Conservation (phyloP, 2,888 invertebrate genomes). For the Blastobasis adustella region DNA sequence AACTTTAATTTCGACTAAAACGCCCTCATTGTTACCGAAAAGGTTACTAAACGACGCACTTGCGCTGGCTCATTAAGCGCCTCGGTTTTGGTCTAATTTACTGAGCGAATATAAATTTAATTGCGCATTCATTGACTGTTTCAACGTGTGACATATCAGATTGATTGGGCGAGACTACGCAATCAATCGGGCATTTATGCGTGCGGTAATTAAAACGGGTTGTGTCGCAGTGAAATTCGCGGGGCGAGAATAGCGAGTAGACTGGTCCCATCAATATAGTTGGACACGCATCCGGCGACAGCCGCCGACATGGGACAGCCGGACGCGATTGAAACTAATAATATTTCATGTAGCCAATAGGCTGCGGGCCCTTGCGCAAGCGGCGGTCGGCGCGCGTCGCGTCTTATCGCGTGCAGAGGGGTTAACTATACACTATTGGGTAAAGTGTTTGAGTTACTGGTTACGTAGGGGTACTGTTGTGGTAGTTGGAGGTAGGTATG, state of each 20-base stretch:
- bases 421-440: too few species aligned
- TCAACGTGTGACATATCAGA: slow-evolving; percentile 23
- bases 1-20: slow-evolving; percentile 52
- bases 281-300: slow-evolving; percentile 59
- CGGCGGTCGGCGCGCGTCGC: slow-evolving; percentile 17
- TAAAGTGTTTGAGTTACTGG: too few species aligned
- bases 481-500: too few species aligned
- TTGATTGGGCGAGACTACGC: slow-evolving; percentile 20
- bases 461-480: too few species aligned
- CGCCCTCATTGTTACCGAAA: slow-evolving; percentile 40
- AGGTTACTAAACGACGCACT: slow-evolving; percentile 31
- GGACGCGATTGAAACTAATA: slow-evolving; percentile 54
- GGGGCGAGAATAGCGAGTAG: slow-evolving; percentile 25
- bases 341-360: slow-evolving; percentile 46
- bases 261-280: slow-evolving; percentile 60
- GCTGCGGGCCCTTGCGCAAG: slow-evolving; percentile 43
- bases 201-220: slow-evolving; percentile 42
- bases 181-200: slow-evolving; percentile 36
- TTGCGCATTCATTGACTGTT: slow-evolving; percentile 31
- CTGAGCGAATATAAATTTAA: slow-evolving; percentile 50
- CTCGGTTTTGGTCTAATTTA: slow-evolving; percentile 51
- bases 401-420: too few species aligned
- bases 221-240: slow-evolving; percentile 45
- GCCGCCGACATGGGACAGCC: slow-evolving; percentile 43
- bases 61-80: slow-evolving; percentile 50